phyloP scores from a whole-genome alignment of 1,140 invertebrate species.

The Leptoteleia sp. region DNA sequence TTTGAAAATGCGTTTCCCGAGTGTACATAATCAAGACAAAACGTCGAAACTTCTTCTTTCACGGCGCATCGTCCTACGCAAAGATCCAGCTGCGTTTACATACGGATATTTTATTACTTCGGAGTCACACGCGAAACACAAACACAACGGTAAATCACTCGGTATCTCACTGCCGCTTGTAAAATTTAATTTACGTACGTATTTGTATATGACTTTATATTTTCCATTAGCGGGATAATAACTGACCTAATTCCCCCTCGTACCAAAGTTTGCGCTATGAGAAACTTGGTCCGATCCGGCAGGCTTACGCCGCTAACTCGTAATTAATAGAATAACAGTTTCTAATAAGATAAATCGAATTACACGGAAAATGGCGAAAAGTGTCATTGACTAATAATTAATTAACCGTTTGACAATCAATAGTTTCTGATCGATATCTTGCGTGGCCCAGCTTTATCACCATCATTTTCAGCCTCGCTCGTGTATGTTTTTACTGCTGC shows the following conservation, averaged over 20 bases:
- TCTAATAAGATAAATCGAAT: conserved; percentile 64
- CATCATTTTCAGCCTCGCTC: too few relatives aligned
- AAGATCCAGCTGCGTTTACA: conserved; percentile 66
- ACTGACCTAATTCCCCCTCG: conserved; percentile 76
- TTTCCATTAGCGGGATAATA: conserved; percentile 79
- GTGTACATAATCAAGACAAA: conserved; percentile 58
- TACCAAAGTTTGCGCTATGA: conserved; percentile 60
- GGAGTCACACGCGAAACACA: conserved; percentile 72
- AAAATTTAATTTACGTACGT: conserved; percentile 78
- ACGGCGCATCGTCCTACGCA: conserved; percentile 58
- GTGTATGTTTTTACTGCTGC: too few relatives aligned
- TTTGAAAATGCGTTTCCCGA: conserved; percentile 52
- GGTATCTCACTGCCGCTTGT: conserved; percentile 72
- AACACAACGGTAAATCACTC: conserved; percentile 76
- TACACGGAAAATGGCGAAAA: conserved; percentile 57
- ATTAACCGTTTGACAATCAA: conserved; percentile 31
- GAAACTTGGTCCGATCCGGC: conserved; percentile 54
- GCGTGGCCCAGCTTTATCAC: not conserved
- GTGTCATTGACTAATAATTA: conserved; percentile 46
- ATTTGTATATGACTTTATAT: conserved; percentile 78
- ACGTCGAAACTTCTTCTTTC: conserved; percentile 58
- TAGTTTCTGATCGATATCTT: not conserved
- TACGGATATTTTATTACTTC: conserved; percentile 75
- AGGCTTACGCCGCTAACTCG: conserved; percentile 47
- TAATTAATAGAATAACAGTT: conserved; percentile 64